Evolutionary conservation across 2,113 vertebrate species (phyloP).

Genomic region (Labeo catla): DNA sequence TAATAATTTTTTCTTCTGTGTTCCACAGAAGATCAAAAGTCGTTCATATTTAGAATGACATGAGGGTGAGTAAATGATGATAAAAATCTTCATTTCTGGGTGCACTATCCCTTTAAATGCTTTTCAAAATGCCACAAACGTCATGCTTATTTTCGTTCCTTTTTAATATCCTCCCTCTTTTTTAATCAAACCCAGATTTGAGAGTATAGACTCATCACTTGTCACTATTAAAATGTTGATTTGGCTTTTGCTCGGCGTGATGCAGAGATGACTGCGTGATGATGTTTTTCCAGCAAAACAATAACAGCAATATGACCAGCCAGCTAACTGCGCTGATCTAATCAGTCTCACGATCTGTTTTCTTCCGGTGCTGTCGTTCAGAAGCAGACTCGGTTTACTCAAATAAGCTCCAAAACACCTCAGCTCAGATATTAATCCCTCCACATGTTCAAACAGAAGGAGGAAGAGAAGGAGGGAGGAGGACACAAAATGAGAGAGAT

Average conservation of each 20-base stretch:
- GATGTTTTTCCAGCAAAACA: constrained; percentile 32
- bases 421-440: constrained; percentile 36
- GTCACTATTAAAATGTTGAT: constrained; percentile 26
- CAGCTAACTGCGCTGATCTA: constrained; percentile 37
- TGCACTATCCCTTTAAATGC: neutral
- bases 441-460: constrained; percentile 38
- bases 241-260: constrained; percentile 8
- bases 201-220: constrained; percentile 12
- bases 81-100: neutral
- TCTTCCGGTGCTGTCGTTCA: constrained; percentile 24
- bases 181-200: constrained; percentile 15
- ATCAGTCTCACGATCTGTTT: constrained; percentile 25
- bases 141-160: neutral
- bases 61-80: neutral
- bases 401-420: constrained; percentile 40
- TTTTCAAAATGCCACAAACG: neutral
- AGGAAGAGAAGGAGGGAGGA: neutral
- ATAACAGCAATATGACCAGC: constrained; percentile 35
- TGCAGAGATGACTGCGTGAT: constrained; percentile 26
- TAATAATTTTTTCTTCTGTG: neutral
- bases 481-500: neutral
- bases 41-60: neutral
- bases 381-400: constrained; percentile 6
- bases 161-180: constrained; percentile 17
- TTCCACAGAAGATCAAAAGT: neutral